A percentile compares a stretch with the other conserved stretches of the same genome.
phyloP scores from a whole-genome alignment of 2,888 invertebrate species.

The Hirtodrosophila cameraria region DNA sequence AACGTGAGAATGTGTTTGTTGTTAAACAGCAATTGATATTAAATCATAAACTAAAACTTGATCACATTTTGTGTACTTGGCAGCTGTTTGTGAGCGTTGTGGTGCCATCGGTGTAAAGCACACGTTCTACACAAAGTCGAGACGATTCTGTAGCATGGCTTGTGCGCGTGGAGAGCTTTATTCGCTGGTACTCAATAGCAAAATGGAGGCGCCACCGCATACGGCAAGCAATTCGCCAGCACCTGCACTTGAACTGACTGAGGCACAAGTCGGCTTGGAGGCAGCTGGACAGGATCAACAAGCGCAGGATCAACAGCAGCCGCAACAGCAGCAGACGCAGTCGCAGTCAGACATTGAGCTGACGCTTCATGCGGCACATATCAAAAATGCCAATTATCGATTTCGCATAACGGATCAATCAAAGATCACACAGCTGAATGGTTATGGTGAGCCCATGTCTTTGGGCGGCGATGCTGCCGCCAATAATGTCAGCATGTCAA shows the following conservation, averaged over 20 bases:
- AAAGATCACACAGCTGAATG: conserved; percentile 82
- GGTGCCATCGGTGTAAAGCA: conserved; percentile 94
- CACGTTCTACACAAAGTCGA: conserved; percentile 93
- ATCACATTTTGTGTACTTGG: neutral
- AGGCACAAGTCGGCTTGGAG: conserved; percentile 27
- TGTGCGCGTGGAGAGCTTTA: conserved; percentile 88
- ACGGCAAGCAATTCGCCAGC: conserved; percentile 44
- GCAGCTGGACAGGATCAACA: conserved; percentile 1
- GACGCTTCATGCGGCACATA: conserved; percentile 82
- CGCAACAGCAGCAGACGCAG: conserved; percentile 45
- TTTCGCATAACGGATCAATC: conserved; percentile 83
- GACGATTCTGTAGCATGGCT: conserved; percentile 92
- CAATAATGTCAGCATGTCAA: conserved; percentile 66
- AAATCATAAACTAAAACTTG: neutral
- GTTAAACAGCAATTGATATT: too few relatives aligned
- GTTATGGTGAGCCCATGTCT: conserved; percentile 78
- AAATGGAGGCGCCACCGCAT: conserved; percentile 65
- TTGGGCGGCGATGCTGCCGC: conserved; percentile 69
- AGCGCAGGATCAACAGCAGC: conserved; percentile 47
- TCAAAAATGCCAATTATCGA: conserved; percentile 83
- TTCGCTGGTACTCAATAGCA: conserved; percentile 82
- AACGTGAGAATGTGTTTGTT: too few relatives aligned
- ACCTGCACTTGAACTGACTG: conserved; percentile 41
- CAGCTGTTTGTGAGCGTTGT: conserved; percentile 93
- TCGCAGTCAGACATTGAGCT: conserved; percentile 82